phyloP scores from a whole-genome alignment of 1,140 invertebrate species.

The Aradophagus sp. region DNA sequence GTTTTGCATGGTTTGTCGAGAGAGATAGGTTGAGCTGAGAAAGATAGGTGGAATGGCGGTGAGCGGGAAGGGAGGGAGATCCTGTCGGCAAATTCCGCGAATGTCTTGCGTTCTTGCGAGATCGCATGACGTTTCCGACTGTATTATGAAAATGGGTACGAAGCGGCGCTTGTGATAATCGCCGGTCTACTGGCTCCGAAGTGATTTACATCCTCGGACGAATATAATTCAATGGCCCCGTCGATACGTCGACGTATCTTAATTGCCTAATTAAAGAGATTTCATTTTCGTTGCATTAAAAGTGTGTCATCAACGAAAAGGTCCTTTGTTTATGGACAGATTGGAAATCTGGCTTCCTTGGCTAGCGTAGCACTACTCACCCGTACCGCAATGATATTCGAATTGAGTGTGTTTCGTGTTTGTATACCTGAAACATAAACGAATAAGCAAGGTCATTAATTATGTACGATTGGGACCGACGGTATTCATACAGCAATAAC shows the following conservation, averaged over 20 bases:
- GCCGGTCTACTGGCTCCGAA: constrained; percentile 1
- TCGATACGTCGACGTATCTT: constrained; percentile 22
- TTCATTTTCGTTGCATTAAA: constrained; percentile 32
- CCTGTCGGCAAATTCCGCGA: constrained; percentile 22
- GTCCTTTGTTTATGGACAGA: constrained; percentile 2
- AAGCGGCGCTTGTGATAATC: constrained; percentile 30
- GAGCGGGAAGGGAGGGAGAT: too few species aligned
- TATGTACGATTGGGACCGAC: too few species aligned
- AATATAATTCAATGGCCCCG: constrained; percentile 18
- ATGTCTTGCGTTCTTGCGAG: constrained; percentile 22
- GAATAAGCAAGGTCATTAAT: too few species aligned
- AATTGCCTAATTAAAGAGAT: constrained; percentile 40
- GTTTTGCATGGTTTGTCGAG: neutral
- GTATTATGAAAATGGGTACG: constrained; percentile 39
- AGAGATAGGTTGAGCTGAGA: too few species aligned
- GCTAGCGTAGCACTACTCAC: constrained; percentile 11
- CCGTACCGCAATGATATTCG: constrained; percentile 14
- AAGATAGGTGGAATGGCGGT: too few species aligned
- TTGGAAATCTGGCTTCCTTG: constrained; percentile 1
- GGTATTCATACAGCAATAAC: too few species aligned
- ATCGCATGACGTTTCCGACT: constrained; percentile 31
- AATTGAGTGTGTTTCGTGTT: too few species aligned
- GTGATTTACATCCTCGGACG: constrained; percentile 17
- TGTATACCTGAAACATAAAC: too few species aligned
- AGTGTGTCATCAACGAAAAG: constrained; percentile 5